Conservation (phyloP, 2,888 invertebrate species). For the Pyrrhosoma nymphula region DNA sequence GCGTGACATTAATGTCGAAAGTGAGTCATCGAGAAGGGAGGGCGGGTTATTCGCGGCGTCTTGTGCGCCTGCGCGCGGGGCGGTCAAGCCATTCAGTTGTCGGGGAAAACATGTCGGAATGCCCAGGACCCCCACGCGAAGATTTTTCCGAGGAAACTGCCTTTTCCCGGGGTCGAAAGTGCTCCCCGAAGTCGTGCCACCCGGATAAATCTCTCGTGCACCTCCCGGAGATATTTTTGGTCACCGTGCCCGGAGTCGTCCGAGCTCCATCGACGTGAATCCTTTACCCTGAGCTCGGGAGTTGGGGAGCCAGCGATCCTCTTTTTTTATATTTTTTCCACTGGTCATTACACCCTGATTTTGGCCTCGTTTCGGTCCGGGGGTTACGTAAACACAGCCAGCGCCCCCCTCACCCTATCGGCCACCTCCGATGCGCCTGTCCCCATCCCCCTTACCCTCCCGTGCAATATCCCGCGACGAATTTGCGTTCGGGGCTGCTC, state of each 20-base stretch:
- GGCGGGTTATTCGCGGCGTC: neutral
- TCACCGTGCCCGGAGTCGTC: neutral
- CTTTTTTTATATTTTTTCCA: slow-evolving; percentile 24
- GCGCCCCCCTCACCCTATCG: neutral
- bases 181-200: neutral
- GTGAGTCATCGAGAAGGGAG: slow-evolving; percentile 46
- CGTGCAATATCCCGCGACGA: neutral
- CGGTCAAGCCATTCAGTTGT: neutral
- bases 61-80: no score
- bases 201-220: neutral
- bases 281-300: neutral
- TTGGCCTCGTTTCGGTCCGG: slow-evolving; percentile 34
- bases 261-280: neutral
- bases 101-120: neutral
- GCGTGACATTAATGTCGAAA: slow-evolving; percentile 9
- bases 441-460: neutral
- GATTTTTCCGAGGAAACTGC: neutral
- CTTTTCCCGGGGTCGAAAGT: neutral
- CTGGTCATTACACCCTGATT: neutral
- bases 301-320: no score
- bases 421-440: neutral
- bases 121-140: neutral
- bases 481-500: neutral
- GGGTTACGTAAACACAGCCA: slow-evolving; percentile 12
- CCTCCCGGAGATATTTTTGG: neutral